Base-by-base conservation (phyloP, 2,797 vertebrate species). In the Alfaro cultratus region DNA sequence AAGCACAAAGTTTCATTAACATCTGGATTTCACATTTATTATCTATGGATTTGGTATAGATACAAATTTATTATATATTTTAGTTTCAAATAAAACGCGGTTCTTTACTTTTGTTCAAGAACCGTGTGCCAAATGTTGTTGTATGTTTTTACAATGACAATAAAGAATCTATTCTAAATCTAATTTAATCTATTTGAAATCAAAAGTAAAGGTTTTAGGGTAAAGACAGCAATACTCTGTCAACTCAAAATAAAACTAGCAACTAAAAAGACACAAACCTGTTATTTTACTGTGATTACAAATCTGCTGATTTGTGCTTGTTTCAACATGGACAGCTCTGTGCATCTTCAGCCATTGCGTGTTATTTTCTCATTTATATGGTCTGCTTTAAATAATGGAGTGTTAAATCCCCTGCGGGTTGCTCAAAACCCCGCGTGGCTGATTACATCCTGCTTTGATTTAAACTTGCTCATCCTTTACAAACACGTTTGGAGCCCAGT, bases 361-460 rank as follows among this genome's bases (percentile, higher is more conserved):
- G 91, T 90, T 88, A 88, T 89, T 90, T 84, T 89, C 83, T 82
- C 86, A 87, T 75, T 87, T 87, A 89, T 86, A 83, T 57, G 47
- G 51, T 80, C 81, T 79, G 83, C 75, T 91, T 90, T 92, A 87
- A 91, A 92, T 91, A 91, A 90, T 92, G 80, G 80, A 82, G 81
- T 74, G 86, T 91, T 92, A 83, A 89, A 85, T 89, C 86, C 89
- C 89, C 73, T 7, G 26, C 85, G 82, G 85, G 88, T 86, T 90
- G 85, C 84, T 77, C 87, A 80, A 87, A 90, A 85, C 87, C 91
- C 87, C 68, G 83, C 89, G 84, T 80, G 88, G 89, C 90, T 91
- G 92, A 95, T 93, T 94, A 93, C 92, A 93, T 91, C 92, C 88
- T 90, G 89, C 88, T 94, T 92, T 94, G 93, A 94, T 95, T 94